A percentile compares a stretch with the other conserved stretches of the same genome.
Evolutionary conservation across 2,113 vertebrate genomes (phyloP).

Genomic region (Malurus alboscapulatus): DNA sequence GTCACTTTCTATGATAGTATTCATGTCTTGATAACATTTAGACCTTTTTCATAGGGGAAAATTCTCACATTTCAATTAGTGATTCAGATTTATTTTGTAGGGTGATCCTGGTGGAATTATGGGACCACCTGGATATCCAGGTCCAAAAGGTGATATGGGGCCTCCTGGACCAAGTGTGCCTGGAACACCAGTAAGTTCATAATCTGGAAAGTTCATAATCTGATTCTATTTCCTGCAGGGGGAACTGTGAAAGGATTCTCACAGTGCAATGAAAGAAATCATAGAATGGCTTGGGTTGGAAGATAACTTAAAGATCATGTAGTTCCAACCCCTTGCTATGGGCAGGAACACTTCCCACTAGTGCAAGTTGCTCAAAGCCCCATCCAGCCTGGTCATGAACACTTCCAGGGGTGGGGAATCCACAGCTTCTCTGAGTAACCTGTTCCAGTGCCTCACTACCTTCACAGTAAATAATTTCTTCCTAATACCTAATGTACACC

Average conservation of each 20-base stretch:
- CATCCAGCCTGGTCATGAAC: background rate
- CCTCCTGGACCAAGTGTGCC: slow-evolving; percentile 77
- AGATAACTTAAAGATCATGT: background rate
- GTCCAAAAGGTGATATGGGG: slow-evolving; percentile 91
- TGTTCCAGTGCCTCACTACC: background rate
- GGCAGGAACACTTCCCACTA: background rate
- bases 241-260: background rate
- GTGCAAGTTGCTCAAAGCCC: background rate
- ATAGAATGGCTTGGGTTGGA: background rate
- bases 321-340: background rate
- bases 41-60: background rate
- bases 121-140: slow-evolving; percentile 83
- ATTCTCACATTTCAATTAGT: background rate
- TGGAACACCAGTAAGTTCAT: slow-evolving; percentile 76
- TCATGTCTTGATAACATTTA: background rate
- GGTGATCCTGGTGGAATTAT: slow-evolving; percentile 83
- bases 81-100: slow-evolving; percentile 65
- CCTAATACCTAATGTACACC: background rate
- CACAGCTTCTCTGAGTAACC: background rate
- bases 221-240: background rate
- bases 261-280: background rate
- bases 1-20: background rate
- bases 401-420: background rate
- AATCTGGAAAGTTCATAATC: background rate
- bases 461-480: background rate